phyloP scores from a whole-genome alignment of 2,797 vertebrate genomes.

The Phrynocephalus guinanensis region DNA sequence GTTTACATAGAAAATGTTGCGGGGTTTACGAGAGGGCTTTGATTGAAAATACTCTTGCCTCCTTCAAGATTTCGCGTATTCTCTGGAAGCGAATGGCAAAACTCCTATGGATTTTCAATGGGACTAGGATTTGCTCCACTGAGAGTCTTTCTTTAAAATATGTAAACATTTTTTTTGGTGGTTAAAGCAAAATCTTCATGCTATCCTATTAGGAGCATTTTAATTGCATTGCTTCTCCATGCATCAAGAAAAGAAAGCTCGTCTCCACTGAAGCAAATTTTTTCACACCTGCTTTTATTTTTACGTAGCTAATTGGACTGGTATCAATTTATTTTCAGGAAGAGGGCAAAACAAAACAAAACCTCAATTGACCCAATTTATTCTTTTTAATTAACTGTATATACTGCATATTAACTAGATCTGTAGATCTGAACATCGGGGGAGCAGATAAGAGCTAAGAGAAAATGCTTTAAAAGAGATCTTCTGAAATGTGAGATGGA shows the following conservation, averaged over 20 bases:
- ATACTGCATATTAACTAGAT: neutral
- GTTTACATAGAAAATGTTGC: neutral
- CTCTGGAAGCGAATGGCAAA: neutral
- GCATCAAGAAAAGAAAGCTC: conserved; percentile 28
- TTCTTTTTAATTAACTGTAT: neutral
- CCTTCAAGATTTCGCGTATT: neutral
- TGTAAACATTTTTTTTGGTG: conserved; percentile 9
- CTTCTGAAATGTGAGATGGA: neutral
- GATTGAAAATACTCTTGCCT: neutral
- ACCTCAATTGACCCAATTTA: conserved; percentile 9
- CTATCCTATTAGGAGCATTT: neutral
- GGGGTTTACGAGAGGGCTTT: neutral
- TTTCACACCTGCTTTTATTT: conserved; percentile 47
- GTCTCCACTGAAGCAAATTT: conserved; percentile 16
- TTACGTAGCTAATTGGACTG: conserved; percentile 18
- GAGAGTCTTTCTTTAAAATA: conserved; percentile 1
- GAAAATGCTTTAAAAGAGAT: conserved; percentile 15
- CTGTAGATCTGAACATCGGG: neutral
- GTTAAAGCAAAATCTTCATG: conserved; percentile 50
- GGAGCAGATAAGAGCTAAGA: neutral
- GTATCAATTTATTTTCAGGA: neutral
- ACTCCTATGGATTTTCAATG: conserved; percentile 43
- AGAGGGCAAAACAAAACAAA: neutral
- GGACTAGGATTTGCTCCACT: conserved; percentile 8
- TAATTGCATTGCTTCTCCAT: neutral